phyloP scores from a whole-genome alignment of 1,140 invertebrate genomes.

The Saccostrea echinata region DNA sequence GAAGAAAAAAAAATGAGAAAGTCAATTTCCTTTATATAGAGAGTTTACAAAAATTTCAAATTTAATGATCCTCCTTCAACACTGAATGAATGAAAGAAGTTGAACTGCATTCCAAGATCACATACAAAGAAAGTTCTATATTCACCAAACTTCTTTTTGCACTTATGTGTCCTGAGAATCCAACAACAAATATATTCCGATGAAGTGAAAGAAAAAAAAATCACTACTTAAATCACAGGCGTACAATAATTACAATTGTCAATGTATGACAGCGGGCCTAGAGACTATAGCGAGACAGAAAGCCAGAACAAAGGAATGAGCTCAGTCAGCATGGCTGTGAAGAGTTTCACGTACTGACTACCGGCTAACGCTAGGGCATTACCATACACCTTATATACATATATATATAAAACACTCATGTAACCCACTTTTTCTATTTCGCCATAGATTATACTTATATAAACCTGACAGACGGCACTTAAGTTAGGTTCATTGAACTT shows the following conservation, averaged over 20 bases:
- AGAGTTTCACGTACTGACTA: neutral
- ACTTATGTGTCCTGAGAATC: too few species aligned
- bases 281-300: neutral
- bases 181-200: too few species aligned
- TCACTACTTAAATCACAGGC: neutral
- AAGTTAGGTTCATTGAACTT: neutral
- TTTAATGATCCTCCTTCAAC: too few species aligned
- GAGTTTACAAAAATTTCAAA: too few species aligned
- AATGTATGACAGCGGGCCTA: neutral
- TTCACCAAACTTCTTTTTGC: too few species aligned
- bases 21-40: too few species aligned
- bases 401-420: too few species aligned
- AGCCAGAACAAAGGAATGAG: neutral
- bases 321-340: neutral
- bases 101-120: too few species aligned
- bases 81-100: too few species aligned
- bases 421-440: conserved; percentile 21
- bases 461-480: neutral
- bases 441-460: neutral
- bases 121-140: too few species aligned
- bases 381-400: neutral
- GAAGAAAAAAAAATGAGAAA: too few species aligned
- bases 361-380: neutral
- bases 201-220: neutral
- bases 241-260: neutral